These are phyloP conservation scores for Lordiphosa stackelbergi DNA, from an alignment of 1,140 invertebrate genomes.

Conservation along the genomic window DNA sequence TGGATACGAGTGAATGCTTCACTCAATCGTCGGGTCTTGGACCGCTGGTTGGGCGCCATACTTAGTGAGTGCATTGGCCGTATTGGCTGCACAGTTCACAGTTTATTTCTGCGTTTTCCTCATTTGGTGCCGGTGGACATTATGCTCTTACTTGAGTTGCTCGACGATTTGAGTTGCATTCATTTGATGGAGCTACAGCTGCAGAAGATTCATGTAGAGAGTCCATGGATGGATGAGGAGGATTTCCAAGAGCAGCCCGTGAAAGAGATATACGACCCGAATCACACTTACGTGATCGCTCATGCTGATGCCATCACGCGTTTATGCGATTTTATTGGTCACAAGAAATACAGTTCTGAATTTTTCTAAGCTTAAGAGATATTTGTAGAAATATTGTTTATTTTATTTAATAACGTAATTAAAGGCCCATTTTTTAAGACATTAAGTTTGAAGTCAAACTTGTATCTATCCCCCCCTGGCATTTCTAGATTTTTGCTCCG, in stretches of 20 bases:
- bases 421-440: no score
- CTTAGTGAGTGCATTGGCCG: constrained; percentile 81
- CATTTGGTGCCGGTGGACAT: constrained; percentile 75
- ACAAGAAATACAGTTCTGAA: constrained; percentile 79
- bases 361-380: constrained; percentile 73
- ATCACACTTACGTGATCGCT: constrained; percentile 45
- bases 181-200: constrained; percentile 44
- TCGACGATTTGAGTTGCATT: constrained; percentile 52
- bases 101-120: constrained; percentile 79
- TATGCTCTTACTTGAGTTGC: constrained; percentile 58
- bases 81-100: constrained; percentile 80
- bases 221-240: constrained; percentile 26
- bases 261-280: constrained; percentile 52
- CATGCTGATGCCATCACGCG: constrained; percentile 78
- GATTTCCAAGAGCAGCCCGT: constrained; percentile 42
- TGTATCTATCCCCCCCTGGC: no score
- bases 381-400: neutral
- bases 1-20: constrained; percentile 88
- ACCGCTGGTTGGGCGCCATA: constrained; percentile 83
- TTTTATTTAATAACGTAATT: neutral
- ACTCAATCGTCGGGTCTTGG: constrained; percentile 83
- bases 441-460: no score
- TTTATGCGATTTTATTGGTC: constrained; percentile 81
- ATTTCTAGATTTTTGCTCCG: no score
- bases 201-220: constrained; percentile 31